Base-by-base conservation (phyloP, 2,113 vertebrate species). In the Myotis yumanensis region DNA sequence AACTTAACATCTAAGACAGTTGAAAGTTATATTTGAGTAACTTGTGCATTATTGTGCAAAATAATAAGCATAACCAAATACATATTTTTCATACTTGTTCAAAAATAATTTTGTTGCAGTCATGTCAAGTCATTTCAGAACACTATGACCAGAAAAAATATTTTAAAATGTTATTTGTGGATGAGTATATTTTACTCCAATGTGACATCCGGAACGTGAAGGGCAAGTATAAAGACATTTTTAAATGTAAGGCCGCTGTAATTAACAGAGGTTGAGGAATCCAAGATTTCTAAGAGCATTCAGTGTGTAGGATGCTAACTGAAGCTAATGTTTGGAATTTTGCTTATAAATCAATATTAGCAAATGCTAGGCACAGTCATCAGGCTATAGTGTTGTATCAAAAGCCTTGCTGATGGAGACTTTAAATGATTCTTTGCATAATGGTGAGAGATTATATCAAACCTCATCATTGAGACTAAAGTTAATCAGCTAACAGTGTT, bases 271-370 rank as follows among this genome's bases (percentile, higher is more conserved):
- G 15, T 5, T 62, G 46, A 94, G 46, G 28, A 91, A 94, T 54
- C 30, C 37, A 95, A 76, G 57, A 59, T 86, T 92, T 86, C 22
- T 72, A 62, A 68, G 94, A 59, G 40, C 46, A 37, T 90, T 87
- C 8, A 28, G 7, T 72, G 48, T 77, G 6, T 20, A 66, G 22
- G 30, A 83, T 5, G 51, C 51, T 40, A 85, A 11, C 4, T 43
- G 22, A 40, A 12, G 51, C 20, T 72, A 43, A 86, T 83, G 7
- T 32, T 48, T 95, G 52, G 25, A 77, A 82, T 76, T 77, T 72
- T 48, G 28, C 37, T n/a, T 73, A 54, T 81, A 89, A 71, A 48
- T 54, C 48, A 71, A 5, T 57, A 51, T 64, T 72, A 62, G 72
- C 20, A 64, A 90, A 35, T 48, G 22, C 23, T 71, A 43, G 43